Evolutionary conservation across 2,797 vertebrate species (phyloP).

Genomic region (Mustela erminea): DNA sequence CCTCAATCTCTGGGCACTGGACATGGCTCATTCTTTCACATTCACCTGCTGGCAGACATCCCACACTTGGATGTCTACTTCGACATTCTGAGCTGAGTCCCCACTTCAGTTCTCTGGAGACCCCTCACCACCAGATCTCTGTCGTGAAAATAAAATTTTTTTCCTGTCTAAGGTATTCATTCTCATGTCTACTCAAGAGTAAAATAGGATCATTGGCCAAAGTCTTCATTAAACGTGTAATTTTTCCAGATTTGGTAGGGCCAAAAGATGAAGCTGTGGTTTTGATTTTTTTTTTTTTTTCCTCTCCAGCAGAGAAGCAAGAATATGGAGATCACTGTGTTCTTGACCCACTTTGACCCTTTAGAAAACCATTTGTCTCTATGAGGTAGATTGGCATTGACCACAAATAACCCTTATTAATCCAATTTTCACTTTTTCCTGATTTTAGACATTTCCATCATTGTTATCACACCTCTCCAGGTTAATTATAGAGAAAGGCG

Average conservation of each 20-base stretch:
- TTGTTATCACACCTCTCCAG: not conserved
- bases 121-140: not conserved
- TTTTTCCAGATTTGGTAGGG: not conserved
- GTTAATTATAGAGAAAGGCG: constrained; percentile 47
- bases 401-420: not conserved
- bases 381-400: not conserved
- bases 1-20: not conserved
- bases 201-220: not conserved
- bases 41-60: not conserved
- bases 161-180: not conserved
- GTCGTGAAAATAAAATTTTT: not conserved
- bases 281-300: not conserved
- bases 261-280: not conserved
- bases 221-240: not conserved
- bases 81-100: not conserved
- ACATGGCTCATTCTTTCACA: not conserved
- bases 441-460: constrained; percentile 32
- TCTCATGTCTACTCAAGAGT: not conserved
- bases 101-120: not conserved
- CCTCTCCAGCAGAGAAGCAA: not conserved
- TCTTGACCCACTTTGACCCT: not conserved
- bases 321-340: not conserved
- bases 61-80: not conserved
- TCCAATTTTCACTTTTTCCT: not conserved
- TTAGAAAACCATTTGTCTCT: constrained; percentile 30